A percentile compares a stretch with the other conserved stretches of the same genome.
Conservation (phyloP, 2,888 invertebrate genomes). For the Aphidoletes aphidimyza region DNA sequence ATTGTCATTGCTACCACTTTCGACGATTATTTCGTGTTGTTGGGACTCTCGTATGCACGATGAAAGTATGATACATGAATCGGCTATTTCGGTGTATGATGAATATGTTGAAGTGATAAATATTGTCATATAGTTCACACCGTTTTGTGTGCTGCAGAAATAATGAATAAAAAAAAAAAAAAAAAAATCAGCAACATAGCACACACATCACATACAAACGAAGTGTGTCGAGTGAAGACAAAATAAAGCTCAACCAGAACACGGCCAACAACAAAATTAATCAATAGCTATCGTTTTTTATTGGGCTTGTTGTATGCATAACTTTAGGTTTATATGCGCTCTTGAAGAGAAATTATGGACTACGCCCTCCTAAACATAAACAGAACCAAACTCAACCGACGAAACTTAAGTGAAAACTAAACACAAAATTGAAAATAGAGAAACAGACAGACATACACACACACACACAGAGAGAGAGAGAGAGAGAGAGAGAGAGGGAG, state of each 20-base stretch:
- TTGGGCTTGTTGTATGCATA: neutral
- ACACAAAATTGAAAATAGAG: no score
- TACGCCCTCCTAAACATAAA: constrained; percentile 47
- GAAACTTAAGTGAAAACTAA: neutral
- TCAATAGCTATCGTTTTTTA: constrained; percentile 26
- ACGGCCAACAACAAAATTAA: constrained; percentile 37
- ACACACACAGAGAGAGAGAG: no score
- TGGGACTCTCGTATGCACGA: no score
- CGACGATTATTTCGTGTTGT: neutral
- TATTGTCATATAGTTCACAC: no score
- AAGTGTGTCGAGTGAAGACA: constrained; percentile 6
- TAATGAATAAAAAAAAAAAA: no score
- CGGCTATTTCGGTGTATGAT: neutral
- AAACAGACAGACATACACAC: no score
- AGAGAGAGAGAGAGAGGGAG: no score
- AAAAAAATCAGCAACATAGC: no score
- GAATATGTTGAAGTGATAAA: no score
- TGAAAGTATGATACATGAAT: neutral
- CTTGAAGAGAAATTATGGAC: neutral
- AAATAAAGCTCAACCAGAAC: neutral
- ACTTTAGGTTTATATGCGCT: neutral
- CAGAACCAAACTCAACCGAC: no score
- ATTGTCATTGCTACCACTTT: constrained; percentile 38
- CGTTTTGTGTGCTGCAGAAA: no score
- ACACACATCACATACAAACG: neutral